Evolutionary conservation across 2,797 vertebrate species (phyloP).

Genomic region (Hoplostethus atlanticus): DNA sequence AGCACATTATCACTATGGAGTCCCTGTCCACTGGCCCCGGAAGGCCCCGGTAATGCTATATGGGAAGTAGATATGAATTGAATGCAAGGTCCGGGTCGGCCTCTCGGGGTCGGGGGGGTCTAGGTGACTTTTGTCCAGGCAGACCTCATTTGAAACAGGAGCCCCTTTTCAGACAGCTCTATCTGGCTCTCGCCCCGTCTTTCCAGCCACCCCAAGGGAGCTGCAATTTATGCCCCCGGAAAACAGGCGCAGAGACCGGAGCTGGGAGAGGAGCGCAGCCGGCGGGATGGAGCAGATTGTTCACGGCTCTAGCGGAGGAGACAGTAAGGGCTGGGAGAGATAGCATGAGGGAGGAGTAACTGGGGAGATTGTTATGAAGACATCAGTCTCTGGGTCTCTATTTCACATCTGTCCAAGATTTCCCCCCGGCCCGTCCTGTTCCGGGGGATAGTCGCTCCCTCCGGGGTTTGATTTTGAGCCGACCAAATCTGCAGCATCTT

Average conservation of each 20-base stretch:
- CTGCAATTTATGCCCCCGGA: constrained; percentile 79
- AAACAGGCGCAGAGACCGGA: constrained; percentile 60
- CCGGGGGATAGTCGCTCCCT: constrained; percentile 45
- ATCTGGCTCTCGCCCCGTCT: constrained; percentile 75
- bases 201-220: constrained; percentile 71
- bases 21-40: neutral
- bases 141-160: constrained; percentile 81
- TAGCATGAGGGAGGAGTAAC: constrained; percentile 26
- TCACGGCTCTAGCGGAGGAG: constrained; percentile 67
- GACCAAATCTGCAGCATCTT: constrained; percentile 39
- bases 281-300: constrained; percentile 80
- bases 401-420: constrained; percentile 76
- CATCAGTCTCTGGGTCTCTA: constrained; percentile 73
- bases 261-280: constrained; percentile 42
- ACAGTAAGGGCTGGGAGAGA: constrained; percentile 40
- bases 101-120: constrained; percentile 23
- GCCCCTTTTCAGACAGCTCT: constrained; percentile 76
- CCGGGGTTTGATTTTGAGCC: constrained; percentile 45
- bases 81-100: no score
- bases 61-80: constrained; percentile 38
- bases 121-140: constrained; percentile 72
- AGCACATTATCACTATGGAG: neutral
- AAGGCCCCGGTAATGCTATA: neutral
- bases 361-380: constrained; percentile 78
- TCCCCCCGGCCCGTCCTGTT: constrained; percentile 61